A percentile compares a stretch with the other conserved stretches of the same genome.
phyloP scores from a whole-genome alignment of 1,140 invertebrate genomes.

The Zophobas morio region DNA sequence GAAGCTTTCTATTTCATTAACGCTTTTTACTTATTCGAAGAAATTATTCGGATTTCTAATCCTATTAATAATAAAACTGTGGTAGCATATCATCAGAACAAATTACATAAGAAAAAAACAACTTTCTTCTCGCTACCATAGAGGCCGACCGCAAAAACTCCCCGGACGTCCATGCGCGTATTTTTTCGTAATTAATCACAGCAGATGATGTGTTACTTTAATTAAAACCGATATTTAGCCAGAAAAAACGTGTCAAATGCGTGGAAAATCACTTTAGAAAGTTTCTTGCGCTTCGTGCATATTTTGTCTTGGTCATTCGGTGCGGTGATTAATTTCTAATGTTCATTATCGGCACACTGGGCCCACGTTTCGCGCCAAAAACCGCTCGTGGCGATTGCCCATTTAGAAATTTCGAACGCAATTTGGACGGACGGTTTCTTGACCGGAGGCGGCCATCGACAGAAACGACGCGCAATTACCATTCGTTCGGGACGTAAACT shows the following conservation, averaged over 20 bases:
- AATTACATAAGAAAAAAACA: constrained; percentile 47
- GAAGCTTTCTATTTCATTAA: constrained; percentile 47
- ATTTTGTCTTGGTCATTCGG: constrained; percentile 16
- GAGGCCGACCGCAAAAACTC: constrained; percentile 2
- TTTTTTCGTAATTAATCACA: constrained; percentile 44
- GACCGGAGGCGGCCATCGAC: constrained; percentile 9
- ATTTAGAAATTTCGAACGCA: constrained; percentile 14
- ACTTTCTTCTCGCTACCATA: constrained; percentile 29
- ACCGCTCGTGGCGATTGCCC: neutral
- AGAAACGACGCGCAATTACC: constrained; percentile 11
- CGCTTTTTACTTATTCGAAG: constrained; percentile 40
- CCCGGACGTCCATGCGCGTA: neutral
- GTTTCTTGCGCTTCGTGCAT: neutral
- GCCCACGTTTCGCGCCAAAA: constrained; percentile 18
- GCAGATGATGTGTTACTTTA: constrained; percentile 41
- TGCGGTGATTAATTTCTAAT: constrained; percentile 36
- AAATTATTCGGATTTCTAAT: constrained; percentile 44
- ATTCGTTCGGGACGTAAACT: constrained; percentile 32
- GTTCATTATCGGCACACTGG: constrained; percentile 24
- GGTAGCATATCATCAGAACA: constrained; percentile 48
- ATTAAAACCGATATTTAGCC: constrained; percentile 45
- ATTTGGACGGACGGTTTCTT: constrained; percentile 7
- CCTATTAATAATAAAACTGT: constrained; percentile 44
- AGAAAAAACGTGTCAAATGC: constrained; percentile 41
- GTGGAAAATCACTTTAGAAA: constrained; percentile 40